These are phyloP conservation scores for Rhizoglyphus robini DNA, from an alignment of 1,140 invertebrate genomes.

Conservation along the genomic window DNA sequence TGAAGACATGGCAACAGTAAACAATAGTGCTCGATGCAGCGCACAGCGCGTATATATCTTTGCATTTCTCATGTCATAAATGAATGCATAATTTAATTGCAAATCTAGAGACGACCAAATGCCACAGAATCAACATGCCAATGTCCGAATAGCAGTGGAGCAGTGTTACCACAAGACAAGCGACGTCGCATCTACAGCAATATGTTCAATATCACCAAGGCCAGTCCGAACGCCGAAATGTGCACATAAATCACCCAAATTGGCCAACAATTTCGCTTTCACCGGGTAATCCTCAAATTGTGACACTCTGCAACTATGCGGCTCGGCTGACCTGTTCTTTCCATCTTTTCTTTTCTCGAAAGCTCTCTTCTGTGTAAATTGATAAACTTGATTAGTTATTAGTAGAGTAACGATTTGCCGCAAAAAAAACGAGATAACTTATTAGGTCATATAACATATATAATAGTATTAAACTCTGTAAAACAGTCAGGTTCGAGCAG, in stretches of 20 bases:
- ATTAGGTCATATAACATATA: too few species aligned
- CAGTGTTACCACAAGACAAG: neutral
- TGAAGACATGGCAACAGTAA: neutral
- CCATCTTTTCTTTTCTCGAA: neutral
- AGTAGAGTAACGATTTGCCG: too few species aligned
- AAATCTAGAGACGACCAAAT: constrained; percentile 7
- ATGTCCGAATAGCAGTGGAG: neutral
- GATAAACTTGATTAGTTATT: too few species aligned
- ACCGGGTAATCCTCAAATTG: neutral
- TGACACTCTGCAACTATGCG: neutral
- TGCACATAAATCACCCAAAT: constrained; percentile 7
- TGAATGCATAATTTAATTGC: constrained; percentile 15
- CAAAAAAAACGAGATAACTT: too few species aligned
- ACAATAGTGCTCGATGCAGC: neutral
- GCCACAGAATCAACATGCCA: constrained; percentile 12
- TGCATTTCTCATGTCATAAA: constrained; percentile 10
- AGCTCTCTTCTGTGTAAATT: too few species aligned
- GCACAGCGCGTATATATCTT: neutral
- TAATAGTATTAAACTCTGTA: neutral
- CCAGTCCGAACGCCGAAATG: neutral
- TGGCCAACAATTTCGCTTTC: neutral
- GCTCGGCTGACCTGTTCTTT: neutral
- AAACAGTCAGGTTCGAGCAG: neutral
- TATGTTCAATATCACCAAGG: neutral
- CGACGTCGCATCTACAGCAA: neutral